A percentile compares a stretch with the other conserved stretches of the same genome.
These are phyloP conservation scores for Ceuthmochares aereus DNA, from an alignment of 2,113 vertebrate genomes.

Conservation along the genomic window DNA sequence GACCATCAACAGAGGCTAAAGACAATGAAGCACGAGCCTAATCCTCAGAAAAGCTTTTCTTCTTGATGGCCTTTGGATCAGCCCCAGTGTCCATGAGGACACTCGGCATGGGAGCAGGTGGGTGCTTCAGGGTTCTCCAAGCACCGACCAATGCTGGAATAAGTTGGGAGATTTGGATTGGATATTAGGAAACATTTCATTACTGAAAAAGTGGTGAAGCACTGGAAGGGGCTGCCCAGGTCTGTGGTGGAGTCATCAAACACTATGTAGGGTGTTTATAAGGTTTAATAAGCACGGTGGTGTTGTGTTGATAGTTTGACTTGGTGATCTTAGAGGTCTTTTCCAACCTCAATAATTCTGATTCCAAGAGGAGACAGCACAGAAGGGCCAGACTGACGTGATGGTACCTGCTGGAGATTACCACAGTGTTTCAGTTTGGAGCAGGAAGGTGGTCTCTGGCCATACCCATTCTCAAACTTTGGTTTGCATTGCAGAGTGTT, in stretches of 20 bases:
- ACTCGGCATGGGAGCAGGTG: fast-evolving
- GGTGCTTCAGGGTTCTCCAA: neutral
- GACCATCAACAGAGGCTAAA: neutral
- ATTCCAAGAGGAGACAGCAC: no score
- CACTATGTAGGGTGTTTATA: no score
- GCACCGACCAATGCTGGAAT: neutral
- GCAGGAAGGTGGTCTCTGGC: neutral
- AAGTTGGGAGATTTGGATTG: no score
- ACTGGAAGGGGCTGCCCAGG: no score
- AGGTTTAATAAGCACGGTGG: no score
- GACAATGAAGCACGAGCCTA: fast-evolving
- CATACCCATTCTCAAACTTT: neutral
- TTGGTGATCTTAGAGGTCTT: no score
- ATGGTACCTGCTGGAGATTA: neutral
- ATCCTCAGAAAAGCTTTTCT: neutral
- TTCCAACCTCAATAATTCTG: no score
- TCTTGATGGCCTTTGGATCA: neutral
- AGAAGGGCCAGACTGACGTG: fast-evolving
- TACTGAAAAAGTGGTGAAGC: no score
- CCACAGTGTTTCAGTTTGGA: fast-evolving
- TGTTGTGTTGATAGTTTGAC: no score
- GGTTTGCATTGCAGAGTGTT: neutral
- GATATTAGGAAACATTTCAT: no score
- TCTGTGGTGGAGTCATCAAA: no score
- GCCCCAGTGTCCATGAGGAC: neutral